Evolutionary conservation across 2,797 vertebrate species (phyloP), one percentile per base, ranked within the genome.

Genomic region (Streptopelia turtur): DNA sequence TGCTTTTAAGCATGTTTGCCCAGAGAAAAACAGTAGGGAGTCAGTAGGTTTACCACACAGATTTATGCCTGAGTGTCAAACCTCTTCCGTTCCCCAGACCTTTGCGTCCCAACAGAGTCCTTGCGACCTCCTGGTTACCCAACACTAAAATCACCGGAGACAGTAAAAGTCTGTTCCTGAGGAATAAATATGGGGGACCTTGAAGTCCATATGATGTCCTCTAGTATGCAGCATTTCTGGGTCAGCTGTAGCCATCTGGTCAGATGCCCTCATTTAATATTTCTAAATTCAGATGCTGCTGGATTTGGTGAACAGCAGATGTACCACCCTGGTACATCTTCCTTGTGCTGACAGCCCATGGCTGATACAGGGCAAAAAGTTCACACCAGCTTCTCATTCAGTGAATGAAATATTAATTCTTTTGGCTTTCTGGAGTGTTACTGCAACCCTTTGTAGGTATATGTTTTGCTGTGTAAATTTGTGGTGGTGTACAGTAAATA

Each of bases 401-500:
- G 0, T 13, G 35, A 13, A 70, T 60, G 45, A 82, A 83, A 57
- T 83, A 86, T 69, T 65, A 56, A 82, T 94, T 93, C 83, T 94
- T 82, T 35, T 72, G 81, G 39, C 49, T 93, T 82, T 60, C 77
- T 50, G 74, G 56, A 49, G 80, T 0, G 0, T 39, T 91, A n/a
- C n/a, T n/a, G n/a, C n/a, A n/a, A n/a, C n/a, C n/a, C n/a, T n/a
- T n/a, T n/a, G n/a, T n/a, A n/a, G n/a, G n/a, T n/a, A n/a, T n/a
- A n/a, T n/a, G 88, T 56, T 95, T 81, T 0, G 4, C 86, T 68
- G 66, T 83, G 85, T 94, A 77, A 85, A 85, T 90, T 57, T 60
- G 63, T 71, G 85, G 83, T 80, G 88, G 63, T 90, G 27, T 83
- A 82, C 75, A 77, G 94, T 87, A 96, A 95, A 94, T 94, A 83